Base-by-base conservation (phyloP, 1,140 invertebrate species). In the Diachasmimorpha longicaudata region DNA sequence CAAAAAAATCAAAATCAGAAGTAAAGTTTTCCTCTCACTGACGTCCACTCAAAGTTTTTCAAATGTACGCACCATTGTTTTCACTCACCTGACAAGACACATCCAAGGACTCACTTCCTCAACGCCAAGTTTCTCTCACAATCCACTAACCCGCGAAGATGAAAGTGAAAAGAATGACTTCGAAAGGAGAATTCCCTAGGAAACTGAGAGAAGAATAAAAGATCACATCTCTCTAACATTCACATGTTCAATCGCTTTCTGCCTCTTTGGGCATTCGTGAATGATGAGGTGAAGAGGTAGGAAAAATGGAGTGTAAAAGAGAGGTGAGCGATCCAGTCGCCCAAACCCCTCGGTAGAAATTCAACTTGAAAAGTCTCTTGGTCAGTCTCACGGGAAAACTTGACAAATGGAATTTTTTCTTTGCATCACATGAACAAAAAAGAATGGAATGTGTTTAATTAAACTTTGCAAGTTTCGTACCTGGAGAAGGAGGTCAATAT, bases 31-130 rank as follows among this genome's bases (percentile, higher is more conserved):
- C 21, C 23, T 23, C 58, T 63, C 9, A 11, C 11, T 63, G 23
- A 25, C 58, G 58, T 63, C 21, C 21, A 63, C 58, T 63, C 58
- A 11, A 31, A 8, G 58, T 9, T 25, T 63, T 63, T 23, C 58
- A 63, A 3, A 63, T 69, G 76, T 72, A 79, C 76, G 77, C 80
- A 70, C 75, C 75, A 81, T 84, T 84, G 83, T 84, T 81, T 84
- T 82, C 80, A 72, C 72, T 75, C 78, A 80, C 79, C 81, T 81
- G 80, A 70, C 74, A 31, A 63, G 58, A 63, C 21, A 63, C 19
- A 23, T 63, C 23, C 58, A 23, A 31, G 58, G 23, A 63, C 8
- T 63, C 23, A 63, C 21, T 63, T 63, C 14, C 58, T 25, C 58
- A 63, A 9, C 70, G 78, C 77, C 52, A 79, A 78, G 76, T 79